Conservation (phyloP, 2,888 invertebrate genomes). For the Temnothorax ravouxi region DNA sequence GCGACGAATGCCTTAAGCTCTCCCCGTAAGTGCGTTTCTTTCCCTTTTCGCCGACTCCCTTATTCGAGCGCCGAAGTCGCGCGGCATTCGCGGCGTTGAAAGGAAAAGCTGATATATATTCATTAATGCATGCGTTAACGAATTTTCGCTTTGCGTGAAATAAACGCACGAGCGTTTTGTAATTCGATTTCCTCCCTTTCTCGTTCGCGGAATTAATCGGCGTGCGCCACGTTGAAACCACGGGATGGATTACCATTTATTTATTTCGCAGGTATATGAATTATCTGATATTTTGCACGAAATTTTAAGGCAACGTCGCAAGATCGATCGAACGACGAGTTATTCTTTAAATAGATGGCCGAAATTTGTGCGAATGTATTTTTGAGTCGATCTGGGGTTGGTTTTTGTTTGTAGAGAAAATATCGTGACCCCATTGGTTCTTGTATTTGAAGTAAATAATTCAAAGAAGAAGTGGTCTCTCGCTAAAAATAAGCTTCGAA, state of each 20-base stretch:
- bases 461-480: background rate
- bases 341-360: conserved; percentile 25
- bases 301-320: background rate
- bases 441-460: background rate
- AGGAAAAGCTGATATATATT: background rate
- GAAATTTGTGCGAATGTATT: conserved; percentile 27
- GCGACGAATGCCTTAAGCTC: conserved; percentile 44
- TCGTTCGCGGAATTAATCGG: too few species aligned
- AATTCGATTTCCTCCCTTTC: background rate
- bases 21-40: conserved; percentile 44
- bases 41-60: background rate
- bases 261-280: background rate
- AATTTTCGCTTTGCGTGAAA: background rate
- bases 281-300: background rate
- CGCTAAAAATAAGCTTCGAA: background rate
- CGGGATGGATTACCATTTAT: background rate
- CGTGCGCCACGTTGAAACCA: too few species aligned
- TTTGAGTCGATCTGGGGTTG: background rate
- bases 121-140: background rate
- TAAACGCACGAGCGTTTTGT: background rate
- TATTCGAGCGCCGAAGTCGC: background rate
- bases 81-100: conserved; percentile 18
- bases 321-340: conserved; percentile 28
- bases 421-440: background rate
- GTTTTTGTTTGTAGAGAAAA: background rate